These are phyloP conservation scores for Rhyacophila evoluta DNA, from an alignment of 2,888 invertebrate genomes.

Conservation along the genomic window DNA sequence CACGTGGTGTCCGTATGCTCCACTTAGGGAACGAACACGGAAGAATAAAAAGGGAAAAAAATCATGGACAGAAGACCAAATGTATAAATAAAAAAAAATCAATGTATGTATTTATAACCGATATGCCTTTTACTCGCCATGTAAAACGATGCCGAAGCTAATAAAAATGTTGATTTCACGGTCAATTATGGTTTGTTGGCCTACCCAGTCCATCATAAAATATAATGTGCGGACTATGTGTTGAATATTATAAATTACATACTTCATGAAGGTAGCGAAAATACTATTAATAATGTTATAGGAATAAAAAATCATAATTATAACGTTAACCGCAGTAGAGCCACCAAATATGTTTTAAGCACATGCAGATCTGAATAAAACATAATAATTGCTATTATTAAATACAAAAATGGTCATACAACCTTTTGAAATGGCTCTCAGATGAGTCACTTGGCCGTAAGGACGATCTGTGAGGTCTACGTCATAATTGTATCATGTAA, in stretches of 20 bases:
- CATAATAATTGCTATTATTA: slow-evolving; percentile 9
- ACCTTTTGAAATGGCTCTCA: neutral
- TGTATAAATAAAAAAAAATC: no score
- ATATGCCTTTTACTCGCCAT: no score
- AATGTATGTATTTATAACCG: no score
- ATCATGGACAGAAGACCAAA: no score
- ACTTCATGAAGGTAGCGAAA: neutral
- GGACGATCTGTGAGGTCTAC: neutral
- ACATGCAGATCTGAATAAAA: neutral
- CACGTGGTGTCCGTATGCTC: no score
- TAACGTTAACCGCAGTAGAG: neutral
- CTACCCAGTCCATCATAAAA: neutral
- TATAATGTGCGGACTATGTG: neutral
- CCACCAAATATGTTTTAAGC: neutral
- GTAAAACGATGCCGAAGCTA: neutral
- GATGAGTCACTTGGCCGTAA: neutral
- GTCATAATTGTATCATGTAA: neutral
- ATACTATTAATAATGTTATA: neutral
- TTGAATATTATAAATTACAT: neutral
- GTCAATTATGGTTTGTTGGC: neutral
- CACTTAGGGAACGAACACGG: no score
- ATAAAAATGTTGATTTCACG: neutral
- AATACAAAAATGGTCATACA: neutral
- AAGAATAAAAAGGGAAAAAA: no score
- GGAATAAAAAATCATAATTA: neutral